These are phyloP conservation scores for Drosophila fuyamai DNA, from an alignment of 1,140 invertebrate genomes.

Conservation along the genomic window DNA sequence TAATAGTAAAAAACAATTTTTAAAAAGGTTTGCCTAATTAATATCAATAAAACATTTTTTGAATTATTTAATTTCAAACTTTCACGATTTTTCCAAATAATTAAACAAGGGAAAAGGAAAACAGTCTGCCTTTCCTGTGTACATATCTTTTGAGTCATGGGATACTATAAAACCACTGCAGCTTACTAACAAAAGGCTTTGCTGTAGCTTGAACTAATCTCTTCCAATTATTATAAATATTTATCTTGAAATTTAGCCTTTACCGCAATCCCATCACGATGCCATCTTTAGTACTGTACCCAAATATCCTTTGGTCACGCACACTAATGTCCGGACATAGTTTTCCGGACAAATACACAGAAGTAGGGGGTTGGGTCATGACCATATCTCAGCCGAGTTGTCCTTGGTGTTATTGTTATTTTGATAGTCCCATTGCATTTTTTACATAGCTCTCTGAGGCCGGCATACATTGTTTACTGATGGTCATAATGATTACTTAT, in stretches of 20 bases:
- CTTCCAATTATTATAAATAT: conserved; percentile 28
- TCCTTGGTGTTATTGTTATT: conserved; percentile 62
- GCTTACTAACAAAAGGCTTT: not conserved
- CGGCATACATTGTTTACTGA: conserved; percentile 59
- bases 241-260: conserved; percentile 7
- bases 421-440: conserved; percentile 76
- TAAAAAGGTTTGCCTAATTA: too few relatives aligned
- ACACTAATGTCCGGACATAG: conserved; percentile 46
- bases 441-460: conserved; percentile 67
- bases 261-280: conserved; percentile 24
- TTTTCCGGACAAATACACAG: conserved; percentile 60
- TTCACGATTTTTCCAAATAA: too few relatives aligned
- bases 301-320: conserved; percentile 51
- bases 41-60: too few relatives aligned
- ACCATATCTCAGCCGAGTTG: conserved; percentile 60
- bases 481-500: conserved; percentile 80
- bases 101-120: too few relatives aligned
- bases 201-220: conserved; percentile 13
- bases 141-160: too few relatives aligned
- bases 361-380: conserved; percentile 19
- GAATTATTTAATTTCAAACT: too few relatives aligned
- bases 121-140: too few relatives aligned
- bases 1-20: too few relatives aligned
- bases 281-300: conserved; percentile 26
- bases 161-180: not conserved